Evolutionary conservation across 2,888 invertebrate species (phyloP).

Genomic region (Hirtodrosophila duncani): DNA sequence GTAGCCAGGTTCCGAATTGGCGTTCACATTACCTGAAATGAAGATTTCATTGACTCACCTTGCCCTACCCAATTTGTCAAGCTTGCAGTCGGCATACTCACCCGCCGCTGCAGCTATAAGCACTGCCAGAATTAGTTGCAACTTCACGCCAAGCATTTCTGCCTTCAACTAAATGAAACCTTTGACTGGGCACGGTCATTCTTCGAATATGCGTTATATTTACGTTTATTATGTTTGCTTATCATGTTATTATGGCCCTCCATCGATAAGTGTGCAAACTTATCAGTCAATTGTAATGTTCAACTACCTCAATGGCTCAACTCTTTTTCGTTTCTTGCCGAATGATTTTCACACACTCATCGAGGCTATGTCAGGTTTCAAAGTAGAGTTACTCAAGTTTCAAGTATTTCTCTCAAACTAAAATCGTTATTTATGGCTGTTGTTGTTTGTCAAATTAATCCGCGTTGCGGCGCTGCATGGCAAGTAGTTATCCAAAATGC

Average conservation of each 20-base stretch:
- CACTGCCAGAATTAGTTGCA: conserved; percentile 21
- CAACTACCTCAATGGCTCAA: not conserved
- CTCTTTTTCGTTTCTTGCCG: conserved; percentile 5
- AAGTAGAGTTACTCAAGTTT: not conserved
- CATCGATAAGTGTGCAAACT: conserved; percentile 5
- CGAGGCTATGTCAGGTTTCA: too few relatives aligned
- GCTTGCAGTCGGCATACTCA: conserved; percentile 17
- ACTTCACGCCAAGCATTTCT: conserved; percentile 14
- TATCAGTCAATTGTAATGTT: not conserved
- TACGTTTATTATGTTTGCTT: too few relatives aligned
- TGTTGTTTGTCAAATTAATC: conserved; percentile 50
- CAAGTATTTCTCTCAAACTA: conserved; percentile 24
- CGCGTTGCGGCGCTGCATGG: conserved; percentile 27
- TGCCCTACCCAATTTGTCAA: too few relatives aligned
- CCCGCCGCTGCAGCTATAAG: conserved; percentile 10
- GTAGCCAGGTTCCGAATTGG: conserved; percentile 16
- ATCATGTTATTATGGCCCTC: too few relatives aligned
- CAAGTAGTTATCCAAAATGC: conserved; percentile 12
- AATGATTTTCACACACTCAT: conserved; percentile 21
- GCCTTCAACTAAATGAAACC: conserved; percentile 40
- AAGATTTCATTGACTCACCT: not conserved
- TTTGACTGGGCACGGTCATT: too few relatives aligned
- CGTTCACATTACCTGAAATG: conserved; percentile 9
- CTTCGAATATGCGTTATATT: too few relatives aligned
- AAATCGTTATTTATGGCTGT: conserved; percentile 36